Evolutionary conservation across 2,113 vertebrate genomes (phyloP).

Genomic region (Anarrhichthys ocellatus): DNA sequence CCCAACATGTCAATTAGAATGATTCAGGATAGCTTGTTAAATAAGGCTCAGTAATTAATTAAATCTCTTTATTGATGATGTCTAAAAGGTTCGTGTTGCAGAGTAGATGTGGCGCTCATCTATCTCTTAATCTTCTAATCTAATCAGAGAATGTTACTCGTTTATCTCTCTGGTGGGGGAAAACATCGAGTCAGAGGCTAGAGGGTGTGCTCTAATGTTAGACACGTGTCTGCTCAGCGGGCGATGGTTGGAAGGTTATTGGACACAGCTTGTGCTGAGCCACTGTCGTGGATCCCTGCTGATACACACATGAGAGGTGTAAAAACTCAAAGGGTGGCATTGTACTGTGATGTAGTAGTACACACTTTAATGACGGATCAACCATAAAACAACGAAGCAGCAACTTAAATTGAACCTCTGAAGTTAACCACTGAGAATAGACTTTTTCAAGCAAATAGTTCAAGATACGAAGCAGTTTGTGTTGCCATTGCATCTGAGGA

Average conservation of each 20-base stretch:
- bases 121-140: conserved; percentile 61
- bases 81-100: conserved; percentile 48
- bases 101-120: conserved; percentile 52
- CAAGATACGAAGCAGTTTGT: not conserved
- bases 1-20: conserved; percentile 31
- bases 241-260: conserved; percentile 7
- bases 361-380: not conserved
- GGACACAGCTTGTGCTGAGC: not conserved
- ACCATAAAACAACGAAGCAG: not conserved
- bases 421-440: not conserved
- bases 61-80: conserved; percentile 56
- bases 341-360: not conserved
- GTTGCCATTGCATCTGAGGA: not conserved
- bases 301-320: not conserved
- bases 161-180: conserved; percentile 33
- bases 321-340: not conserved
- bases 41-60: conserved; percentile 58
- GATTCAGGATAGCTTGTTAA: conserved; percentile 48
- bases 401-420: not conserved
- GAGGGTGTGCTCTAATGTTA: conserved; percentile 32
- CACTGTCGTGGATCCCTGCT: not conserved
- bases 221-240: conserved; percentile 16
- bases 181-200: not conserved
- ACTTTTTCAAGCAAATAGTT: not conserved
- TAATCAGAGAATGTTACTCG: conserved; percentile 45